Base-by-base conservation (phyloP, 2,113 vertebrate species). In the Corythornis cristatus region DNA sequence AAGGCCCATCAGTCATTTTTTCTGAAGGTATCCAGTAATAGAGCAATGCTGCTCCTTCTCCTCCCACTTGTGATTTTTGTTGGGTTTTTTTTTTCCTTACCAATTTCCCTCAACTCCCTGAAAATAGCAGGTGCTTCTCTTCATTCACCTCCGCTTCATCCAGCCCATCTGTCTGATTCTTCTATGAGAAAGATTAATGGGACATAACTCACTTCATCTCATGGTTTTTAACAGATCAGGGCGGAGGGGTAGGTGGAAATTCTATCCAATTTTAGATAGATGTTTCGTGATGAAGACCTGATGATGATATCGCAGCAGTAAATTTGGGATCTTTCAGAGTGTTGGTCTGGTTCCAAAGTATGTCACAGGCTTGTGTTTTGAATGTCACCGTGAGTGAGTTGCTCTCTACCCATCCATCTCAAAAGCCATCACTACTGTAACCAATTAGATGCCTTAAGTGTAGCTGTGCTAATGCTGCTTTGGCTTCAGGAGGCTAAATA, bases 41-140 rank as follows among this genome's bases (percentile, higher is more conserved):
- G 89, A 96, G 86, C 80, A 93, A 91, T 93, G 90, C 83, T 90
- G 83, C 95, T 97, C 91, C 88, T 40, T 90, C 86, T 96, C 95
- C 85, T 5, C 96, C 95, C 86, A 97, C 95, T 93, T 86, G 86
- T 78, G 91, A 64, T 90, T 4, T 46, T 46, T 46, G 19, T 46
- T 50, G 43, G 43, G 15, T 7, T 95, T 94, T 91, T 93, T 95
- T 94, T 93, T 95, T 90, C 56, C 89, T 86, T 94, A 93, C 57
- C 65, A 68, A 87, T 95, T 96, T 94, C 89, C 89, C 91, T 93
- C 88, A 81, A 66, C 68, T 94, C 93, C 79, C 93, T 91, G 93
- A 96, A 97, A 97, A 96, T 93, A 94, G 91, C 96, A 97, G 96
- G 95, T 96, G 95, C 93, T 93, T 96, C 89, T 96, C 89, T 96